Evolutionary conservation across 2,113 vertebrate genomes (phyloP).

Genomic region (Rhabdornis inornatus): DNA sequence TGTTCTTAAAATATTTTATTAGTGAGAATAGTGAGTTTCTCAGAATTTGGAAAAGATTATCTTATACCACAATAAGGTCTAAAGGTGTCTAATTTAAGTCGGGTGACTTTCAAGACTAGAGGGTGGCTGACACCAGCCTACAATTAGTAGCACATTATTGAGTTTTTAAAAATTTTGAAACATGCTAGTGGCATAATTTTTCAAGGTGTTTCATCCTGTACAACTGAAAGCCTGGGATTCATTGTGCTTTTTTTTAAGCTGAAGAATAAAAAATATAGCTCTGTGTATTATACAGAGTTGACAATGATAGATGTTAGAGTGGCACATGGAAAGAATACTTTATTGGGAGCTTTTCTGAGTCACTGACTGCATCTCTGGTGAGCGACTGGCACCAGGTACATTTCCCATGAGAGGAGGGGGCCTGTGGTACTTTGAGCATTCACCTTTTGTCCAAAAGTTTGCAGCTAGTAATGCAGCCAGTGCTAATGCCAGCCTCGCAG

Average conservation of each 20-base stretch:
- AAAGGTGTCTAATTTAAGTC: background rate
- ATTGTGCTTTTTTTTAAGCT: background rate
- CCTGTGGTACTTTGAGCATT: background rate
- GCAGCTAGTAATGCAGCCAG: background rate
- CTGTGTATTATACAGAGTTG: background rate
- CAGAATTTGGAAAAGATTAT: background rate
- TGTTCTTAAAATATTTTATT: background rate
- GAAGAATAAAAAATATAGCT: background rate
- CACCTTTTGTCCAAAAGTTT: background rate
- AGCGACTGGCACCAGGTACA: background rate
- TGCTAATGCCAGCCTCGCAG: background rate
- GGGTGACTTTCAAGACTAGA: background rate
- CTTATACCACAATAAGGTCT: accelerated
- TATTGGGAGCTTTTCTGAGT: background rate
- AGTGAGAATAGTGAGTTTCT: background rate
- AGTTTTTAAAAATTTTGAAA: background rate
- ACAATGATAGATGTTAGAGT: background rate
- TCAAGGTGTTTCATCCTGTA: background rate
- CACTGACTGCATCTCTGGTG: background rate
- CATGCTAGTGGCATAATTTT: background rate
- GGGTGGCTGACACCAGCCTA: background rate
- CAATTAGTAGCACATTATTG: accelerated
- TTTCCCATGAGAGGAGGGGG: background rate
- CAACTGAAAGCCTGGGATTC: background rate
- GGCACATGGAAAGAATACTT: background rate